Evolutionary conservation across 2,888 invertebrate species (phyloP).

Genomic region (Herminia tarsipennalis): DNA sequence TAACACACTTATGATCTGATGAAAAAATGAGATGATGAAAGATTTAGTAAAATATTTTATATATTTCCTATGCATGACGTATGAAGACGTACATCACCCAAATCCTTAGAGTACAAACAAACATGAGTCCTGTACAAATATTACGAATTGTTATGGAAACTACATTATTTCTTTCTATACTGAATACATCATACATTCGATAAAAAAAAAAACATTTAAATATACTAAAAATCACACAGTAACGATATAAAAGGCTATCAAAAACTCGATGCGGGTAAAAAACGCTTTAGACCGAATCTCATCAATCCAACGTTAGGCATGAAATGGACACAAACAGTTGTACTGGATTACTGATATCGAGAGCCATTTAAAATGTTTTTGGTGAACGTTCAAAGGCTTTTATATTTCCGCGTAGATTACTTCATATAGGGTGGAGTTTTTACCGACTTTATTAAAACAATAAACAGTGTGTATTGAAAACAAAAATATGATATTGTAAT

Average conservation of each 20-base stretch:
- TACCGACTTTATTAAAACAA: too few species aligned
- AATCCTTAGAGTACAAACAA: too few species aligned
- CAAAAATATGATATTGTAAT: too few species aligned
- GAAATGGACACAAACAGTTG: slow-evolving; percentile 36
- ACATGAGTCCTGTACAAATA: too few species aligned
- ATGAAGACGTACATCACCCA: too few species aligned
- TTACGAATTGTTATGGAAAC: too few species aligned
- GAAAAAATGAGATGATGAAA: too few species aligned
- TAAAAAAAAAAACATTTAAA: neutral
- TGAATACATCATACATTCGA: neutral
- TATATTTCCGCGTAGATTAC: slow-evolving; percentile 5
- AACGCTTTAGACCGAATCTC: slow-evolving; percentile 45
- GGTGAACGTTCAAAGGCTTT: slow-evolving; percentile 22
- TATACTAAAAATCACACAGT: neutral
- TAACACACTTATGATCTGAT: too few species aligned
- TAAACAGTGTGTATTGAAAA: too few species aligned
- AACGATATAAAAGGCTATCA: slow-evolving; percentile 16
- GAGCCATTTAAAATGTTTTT: slow-evolving; percentile 41
- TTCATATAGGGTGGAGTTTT: neutral
- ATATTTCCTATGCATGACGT: too few species aligned
- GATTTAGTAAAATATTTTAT: too few species aligned
- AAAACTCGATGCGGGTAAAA: slow-evolving; percentile 34
- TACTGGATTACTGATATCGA: slow-evolving; percentile 42
- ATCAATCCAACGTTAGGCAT: slow-evolving; percentile 49
- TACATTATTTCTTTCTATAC: neutral